Conservation (phyloP, 2,888 invertebrate species). For the Agrilus cyanescens region DNA sequence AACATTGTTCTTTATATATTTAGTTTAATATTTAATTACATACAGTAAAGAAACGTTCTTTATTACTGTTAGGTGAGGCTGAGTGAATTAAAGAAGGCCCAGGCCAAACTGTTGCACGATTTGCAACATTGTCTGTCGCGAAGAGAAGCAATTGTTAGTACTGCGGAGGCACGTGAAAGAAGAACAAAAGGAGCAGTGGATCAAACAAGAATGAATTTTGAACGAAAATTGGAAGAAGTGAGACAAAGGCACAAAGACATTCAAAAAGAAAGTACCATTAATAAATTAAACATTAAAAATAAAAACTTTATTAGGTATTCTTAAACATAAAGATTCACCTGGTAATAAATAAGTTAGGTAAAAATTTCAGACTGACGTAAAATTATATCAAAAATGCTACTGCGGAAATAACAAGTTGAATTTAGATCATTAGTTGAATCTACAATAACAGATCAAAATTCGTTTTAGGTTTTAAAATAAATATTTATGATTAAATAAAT, state of each 20-base stretch:
- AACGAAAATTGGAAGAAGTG: slow-evolving; percentile 46
- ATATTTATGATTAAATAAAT: too few relatives aligned
- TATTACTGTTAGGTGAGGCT: slow-evolving; percentile 30
- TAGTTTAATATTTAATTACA: background rate
- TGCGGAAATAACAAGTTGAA: too few relatives aligned
- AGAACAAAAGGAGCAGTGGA: slow-evolving; percentile 32
- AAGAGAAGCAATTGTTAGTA: slow-evolving; percentile 50
- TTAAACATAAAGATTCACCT: too few relatives aligned
- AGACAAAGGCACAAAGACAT: slow-evolving; percentile 44
- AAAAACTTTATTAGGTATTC: slow-evolving; percentile 15
- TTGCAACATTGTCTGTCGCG: slow-evolving; percentile 52
- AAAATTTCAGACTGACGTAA: too few relatives aligned
- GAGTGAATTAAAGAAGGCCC: slow-evolving; percentile 41
- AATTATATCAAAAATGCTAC: too few relatives aligned
- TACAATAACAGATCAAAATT: too few relatives aligned
- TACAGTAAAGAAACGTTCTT: background rate
- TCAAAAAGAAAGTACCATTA: slow-evolving; percentile 31
- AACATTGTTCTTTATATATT: slow-evolving; percentile 10
- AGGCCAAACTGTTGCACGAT: slow-evolving; percentile 49
- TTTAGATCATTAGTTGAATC: too few relatives aligned
- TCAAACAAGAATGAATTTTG: slow-evolving; percentile 39
- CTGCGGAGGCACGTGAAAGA: slow-evolving; percentile 44
- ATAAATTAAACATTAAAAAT: background rate
- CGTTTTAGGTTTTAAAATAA: too few relatives aligned
- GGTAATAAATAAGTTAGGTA: too few relatives aligned